Evolutionary conservation across 2,797 vertebrate species (phyloP), one percentile per base, ranked within the genome.

Genomic region (Carapus acus): DNA sequence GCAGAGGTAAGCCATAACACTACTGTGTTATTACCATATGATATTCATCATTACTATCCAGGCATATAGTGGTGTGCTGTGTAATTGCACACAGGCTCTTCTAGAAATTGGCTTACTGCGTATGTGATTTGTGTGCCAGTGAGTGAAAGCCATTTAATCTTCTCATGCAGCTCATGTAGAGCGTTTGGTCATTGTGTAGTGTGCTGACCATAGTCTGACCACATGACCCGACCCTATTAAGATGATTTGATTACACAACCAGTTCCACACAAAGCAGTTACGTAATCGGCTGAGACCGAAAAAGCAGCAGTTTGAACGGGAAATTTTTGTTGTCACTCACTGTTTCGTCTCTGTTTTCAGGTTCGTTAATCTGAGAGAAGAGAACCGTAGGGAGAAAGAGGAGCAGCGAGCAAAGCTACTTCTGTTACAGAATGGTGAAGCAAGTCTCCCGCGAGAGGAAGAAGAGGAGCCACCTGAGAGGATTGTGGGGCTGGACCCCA

Each of bases 401-500:
- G 59, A 72, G 42, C 62, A 73, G 43, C 59, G 71, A 52, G 73
- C 80, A 47, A 47, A 66, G 58, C 66, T 73, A 44, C 67, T 74
- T 29, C 74, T 85, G 58, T 69, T 89, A 55, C 83, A 90, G 69
- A 89, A 89, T 37, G 89, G 87, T 55, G 80, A 72, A 60, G 54
- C 62, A 60, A 81, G 53, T 22, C 58, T 63, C 17, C 77, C 76
- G 2, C 77, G 62, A 13, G 81, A 78, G 38, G 78, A 85, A 11
- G 77, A 85, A 20, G 73, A 77, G 47, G 55, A 55, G 22, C 8
- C 49, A 4, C 41, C 66, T 36, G 74, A 88, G 46, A 78, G 73
- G 48, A 85, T 91, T 65, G 88, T 85, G 66, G 91, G 91, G 20
- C 85, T 91, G 49, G 90, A 94, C 68, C 88, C 91, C 33, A 91